Percentiles rank a stretch among this genome's conserved stretches.
These are phyloP conservation scores for Protodeltote pygarga DNA, from an alignment of 2,888 invertebrate species.

Conservation along the genomic window DNA sequence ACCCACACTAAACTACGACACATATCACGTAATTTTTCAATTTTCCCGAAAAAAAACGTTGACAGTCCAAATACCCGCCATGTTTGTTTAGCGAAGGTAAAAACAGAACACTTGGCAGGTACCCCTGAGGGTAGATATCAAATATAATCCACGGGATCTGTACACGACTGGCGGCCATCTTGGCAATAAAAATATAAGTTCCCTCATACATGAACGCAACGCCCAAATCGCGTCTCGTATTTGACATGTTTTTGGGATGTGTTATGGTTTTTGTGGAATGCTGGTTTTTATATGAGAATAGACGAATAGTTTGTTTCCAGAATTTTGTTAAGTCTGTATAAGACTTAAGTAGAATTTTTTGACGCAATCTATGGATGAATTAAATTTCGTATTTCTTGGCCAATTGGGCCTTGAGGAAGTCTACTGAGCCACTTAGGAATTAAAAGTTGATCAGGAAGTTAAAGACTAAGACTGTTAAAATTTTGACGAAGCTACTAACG, in stretches of 20 bases:
- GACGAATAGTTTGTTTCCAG: too few relatives aligned
- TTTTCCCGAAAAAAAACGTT: constrained; percentile 1
- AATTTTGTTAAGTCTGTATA: too few relatives aligned
- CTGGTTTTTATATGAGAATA: too few relatives aligned
- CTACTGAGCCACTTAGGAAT: too few relatives aligned
- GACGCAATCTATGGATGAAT: too few relatives aligned
- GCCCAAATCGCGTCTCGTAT: constrained; percentile 5
- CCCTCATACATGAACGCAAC: constrained; percentile 36
- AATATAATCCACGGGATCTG: constrained; percentile 40
- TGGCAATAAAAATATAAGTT: constrained; percentile 54
- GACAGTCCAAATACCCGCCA: constrained; percentile 19
- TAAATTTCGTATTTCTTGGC: too few relatives aligned
- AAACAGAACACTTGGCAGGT: constrained; percentile 37
- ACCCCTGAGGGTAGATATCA: constrained; percentile 31
- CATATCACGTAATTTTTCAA: neutral
- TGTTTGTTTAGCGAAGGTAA: constrained; percentile 37
- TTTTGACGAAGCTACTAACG: too few relatives aligned
- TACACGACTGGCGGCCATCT: constrained; percentile 29
- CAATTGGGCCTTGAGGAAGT: too few relatives aligned
- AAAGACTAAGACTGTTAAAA: too few relatives aligned
- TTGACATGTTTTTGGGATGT: constrained; percentile 2
- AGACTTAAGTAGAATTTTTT: too few relatives aligned
- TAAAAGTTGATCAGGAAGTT: too few relatives aligned
- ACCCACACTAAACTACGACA: too few relatives aligned
- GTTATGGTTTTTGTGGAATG: neutral